Percentiles rank a stretch among this genome's conserved stretches.
Evolutionary conservation across 2,797 vertebrate species (phyloP).

Genomic region (Xiphorhynchus erythropygius): DNA sequence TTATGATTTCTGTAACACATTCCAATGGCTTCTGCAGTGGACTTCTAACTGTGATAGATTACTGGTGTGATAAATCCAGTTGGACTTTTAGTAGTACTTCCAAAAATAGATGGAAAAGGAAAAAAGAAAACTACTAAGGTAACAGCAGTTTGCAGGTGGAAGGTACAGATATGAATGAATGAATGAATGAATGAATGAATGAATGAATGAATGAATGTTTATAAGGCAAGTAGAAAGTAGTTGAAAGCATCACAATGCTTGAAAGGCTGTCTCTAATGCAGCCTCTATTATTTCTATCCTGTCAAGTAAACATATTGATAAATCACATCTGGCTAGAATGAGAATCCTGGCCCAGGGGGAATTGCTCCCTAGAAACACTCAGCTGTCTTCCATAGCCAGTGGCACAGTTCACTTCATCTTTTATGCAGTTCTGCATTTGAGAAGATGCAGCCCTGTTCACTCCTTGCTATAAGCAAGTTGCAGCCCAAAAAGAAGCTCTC

Average conservation of each 20-base stretch:
- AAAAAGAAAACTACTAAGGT: not conserved
- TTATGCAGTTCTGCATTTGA: not conserved
- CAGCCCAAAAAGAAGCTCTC: not conserved
- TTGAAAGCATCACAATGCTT: not conserved
- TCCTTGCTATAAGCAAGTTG: not conserved
- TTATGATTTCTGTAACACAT: not conserved
- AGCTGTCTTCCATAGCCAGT: not conserved
- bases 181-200: not conserved
- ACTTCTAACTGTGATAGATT: not conserved
- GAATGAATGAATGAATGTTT: not conserved
- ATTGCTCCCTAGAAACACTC: not conserved
- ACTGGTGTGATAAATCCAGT: not conserved
- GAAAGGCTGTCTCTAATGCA: not conserved
- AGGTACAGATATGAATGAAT: not conserved
- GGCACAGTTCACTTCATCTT: not conserved
- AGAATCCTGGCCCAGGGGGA: not conserved
- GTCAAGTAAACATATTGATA: not conserved
- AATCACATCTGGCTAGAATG: not conserved
- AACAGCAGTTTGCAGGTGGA: not conserved
- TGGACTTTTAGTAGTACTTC: not conserved
- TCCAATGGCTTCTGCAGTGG: not conserved
- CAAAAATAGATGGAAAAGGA: not conserved
- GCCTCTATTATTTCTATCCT: not conserved
- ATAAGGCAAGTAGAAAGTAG: not conserved
- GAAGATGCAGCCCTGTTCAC: not conserved